Conservation (phyloP, 1,140 invertebrate genomes). For the Proctacanthus coquilletti region DNA sequence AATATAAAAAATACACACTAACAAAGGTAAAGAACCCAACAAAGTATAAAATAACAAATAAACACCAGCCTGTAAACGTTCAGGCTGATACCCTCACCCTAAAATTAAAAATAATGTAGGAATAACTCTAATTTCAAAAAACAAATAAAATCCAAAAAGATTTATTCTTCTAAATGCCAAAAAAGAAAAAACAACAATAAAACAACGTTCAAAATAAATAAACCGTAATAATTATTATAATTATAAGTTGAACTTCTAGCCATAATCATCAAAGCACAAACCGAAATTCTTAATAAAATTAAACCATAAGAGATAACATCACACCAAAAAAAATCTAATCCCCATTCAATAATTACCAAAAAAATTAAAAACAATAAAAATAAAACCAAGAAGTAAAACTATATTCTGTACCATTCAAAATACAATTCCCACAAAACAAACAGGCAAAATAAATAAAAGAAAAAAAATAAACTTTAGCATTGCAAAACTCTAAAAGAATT, state of each 20-base stretch:
- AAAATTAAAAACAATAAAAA: conserved; percentile 29
- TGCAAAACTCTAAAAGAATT: conserved; percentile 34
- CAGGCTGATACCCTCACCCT: conserved; percentile 43
- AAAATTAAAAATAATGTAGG: conserved; percentile 46
- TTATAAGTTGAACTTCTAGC: conserved; percentile 33
- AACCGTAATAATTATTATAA: conserved; percentile 29
- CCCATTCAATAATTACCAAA: conserved; percentile 20
- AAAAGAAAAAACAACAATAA: conserved; percentile 37
- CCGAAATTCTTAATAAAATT: conserved; percentile 36
- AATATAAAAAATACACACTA: conserved; percentile 37
- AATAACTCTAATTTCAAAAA: conserved; percentile 46
- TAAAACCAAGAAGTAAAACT: conserved; percentile 28
- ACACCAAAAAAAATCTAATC: conserved; percentile 29
- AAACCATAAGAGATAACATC: conserved; percentile 36
- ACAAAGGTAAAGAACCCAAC: conserved; percentile 41
- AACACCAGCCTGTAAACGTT: conserved; percentile 39
- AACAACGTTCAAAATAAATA: conserved; percentile 36
- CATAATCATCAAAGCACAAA: conserved; percentile 36
- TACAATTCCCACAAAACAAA: conserved; percentile 25
- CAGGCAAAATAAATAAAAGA: conserved; percentile 28
- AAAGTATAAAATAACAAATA: conserved; percentile 49
- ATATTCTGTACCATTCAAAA: conserved; percentile 28
- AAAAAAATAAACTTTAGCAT: conserved; percentile 35
- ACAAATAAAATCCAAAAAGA: conserved; percentile 49
- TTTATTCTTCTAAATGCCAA: conserved; percentile 36